Evolutionary conservation across 2,113 vertebrate genomes (phyloP), one percentile per base, ranked within the genome.

Genomic region (Hemibates koningsi): DNA sequence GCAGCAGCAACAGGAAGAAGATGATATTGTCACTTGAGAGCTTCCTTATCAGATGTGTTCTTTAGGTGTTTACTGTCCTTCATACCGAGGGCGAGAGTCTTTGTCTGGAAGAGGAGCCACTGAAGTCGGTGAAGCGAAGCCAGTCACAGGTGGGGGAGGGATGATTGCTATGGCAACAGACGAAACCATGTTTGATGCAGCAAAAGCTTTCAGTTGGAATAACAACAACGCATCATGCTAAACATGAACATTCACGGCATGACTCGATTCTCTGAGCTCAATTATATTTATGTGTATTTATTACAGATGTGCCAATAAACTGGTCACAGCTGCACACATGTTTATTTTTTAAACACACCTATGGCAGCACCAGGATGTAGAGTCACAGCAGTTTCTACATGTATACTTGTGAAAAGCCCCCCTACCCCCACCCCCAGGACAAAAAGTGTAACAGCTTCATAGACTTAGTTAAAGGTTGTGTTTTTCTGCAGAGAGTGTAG

Each of bases 1-100:
- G 7, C 34, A 86, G 2, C 34, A 52, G 83, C n/a, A 86, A 81
- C 8, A 91, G 11, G 81, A 11, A 53, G 14, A 5, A 81, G 6
- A 84, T 3, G 9, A 61, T 24, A 1, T 52, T 5, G 63, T 84
- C 38, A 81, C 2, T 10, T 7, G 5, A 52, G 5, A 27, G 5
- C 8, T 41, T 4, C 43, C 17, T 43, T 29, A 2, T 24, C 19
- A 19, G 6, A 12, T 7, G 19, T 34, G 10, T 5, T 16, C 13
- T 52, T 10, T n/a, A 17, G 6, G 12, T 54, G 45, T n/a, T 61
- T 63, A 13, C 8, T 19, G 10, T 78, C 2, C 86, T 56, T 68
- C 7, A 41, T 95, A 97, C 96, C 96, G 91, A 52, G 96, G 96
- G 2, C 86, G 86, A 12, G 90, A 81, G 59, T 96, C 96, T 95